These are phyloP conservation scores for Ochotona curzoniae DNA, from an alignment of 2,113 vertebrate genomes.

Conservation along the genomic window DNA sequence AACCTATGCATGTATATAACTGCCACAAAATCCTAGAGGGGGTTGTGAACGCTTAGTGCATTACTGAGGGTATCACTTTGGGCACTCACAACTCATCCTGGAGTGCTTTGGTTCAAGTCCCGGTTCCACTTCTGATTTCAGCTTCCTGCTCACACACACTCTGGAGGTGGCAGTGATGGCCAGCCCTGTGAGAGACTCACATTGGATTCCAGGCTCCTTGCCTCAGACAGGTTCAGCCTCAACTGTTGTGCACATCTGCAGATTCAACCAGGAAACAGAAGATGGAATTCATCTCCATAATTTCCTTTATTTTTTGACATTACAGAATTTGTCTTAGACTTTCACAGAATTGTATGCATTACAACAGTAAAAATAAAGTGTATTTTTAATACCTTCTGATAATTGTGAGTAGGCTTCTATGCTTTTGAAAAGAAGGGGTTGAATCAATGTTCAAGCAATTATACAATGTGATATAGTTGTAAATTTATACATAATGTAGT, in stretches of 20 bases:
- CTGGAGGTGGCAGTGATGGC: no score
- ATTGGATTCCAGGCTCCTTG: no score
- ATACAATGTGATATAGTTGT: not conserved
- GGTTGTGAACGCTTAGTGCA: no score
- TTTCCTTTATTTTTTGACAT: not conserved
- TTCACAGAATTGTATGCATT: not conserved
- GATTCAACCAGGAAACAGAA: not conserved
- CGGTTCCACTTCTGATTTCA: no score
- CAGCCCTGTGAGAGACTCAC: no score
- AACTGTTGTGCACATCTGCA: no score
- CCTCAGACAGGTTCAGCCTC: no score
- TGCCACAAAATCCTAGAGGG: not conserved
- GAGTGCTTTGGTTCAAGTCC: no score
- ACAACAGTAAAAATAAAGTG: not conserved
- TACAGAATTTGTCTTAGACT: conserved; percentile 25
- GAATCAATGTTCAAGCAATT: not conserved
- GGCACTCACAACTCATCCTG: no score
- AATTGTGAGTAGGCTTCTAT: not conserved
- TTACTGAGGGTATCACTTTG: no score
- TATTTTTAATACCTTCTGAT: not conserved
- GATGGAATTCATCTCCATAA: not conserved
- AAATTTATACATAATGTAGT: not conserved
- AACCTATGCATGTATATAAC: not conserved
- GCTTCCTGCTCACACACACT: no score
- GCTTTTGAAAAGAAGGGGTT: not conserved